Base-by-base conservation (phyloP, 2,797 vertebrate species). In the Acridotheres tristis region DNA sequence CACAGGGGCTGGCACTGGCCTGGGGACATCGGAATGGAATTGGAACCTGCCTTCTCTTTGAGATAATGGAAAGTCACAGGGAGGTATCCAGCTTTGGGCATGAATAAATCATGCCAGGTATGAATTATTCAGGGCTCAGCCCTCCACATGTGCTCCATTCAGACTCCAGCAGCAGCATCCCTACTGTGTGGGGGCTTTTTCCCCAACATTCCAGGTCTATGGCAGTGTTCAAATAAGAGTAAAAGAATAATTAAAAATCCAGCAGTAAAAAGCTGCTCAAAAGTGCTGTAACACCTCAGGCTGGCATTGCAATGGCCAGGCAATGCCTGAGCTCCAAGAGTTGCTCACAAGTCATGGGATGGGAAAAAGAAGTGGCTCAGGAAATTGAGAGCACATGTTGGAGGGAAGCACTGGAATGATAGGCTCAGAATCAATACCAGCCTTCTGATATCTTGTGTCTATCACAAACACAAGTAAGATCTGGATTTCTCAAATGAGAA, bases 111-210 rank as follows among this genome's bases (percentile, higher is more conserved):
- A 97, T 95, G 18, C 22, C 11, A 72, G 50, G 45, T 75, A 85
- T 97, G 93, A 97, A 97, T 97, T 96, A 97, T 97, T 97, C 91
- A 97, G 90, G 18, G 34, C 22, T 83, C 74, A 90, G 92, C 88
- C 91, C 69, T 88, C 53, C 50, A 59, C 88, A 50, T 74, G 88
- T 55, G 89, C 88, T 85, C 80, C 66, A 57, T 45, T 95, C 74
- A 82, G 77, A 40, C 34, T 84, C 57, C 34, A 82, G 88, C 10
- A 26, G 63, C 81, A 90, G 82, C 15, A 79, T 47, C 73, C 66
- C 80, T 34, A 22, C 62, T 59, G 68, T 71, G 87, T 1, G 12
- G 48, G 45, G 42, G 45, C 63, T 81, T 72, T 69, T 73, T 69
- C 61, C 42, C 42, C 26, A 84, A 36, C 19, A 16, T 61, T 84